A percentile compares a stretch with the other conserved stretches of the same genome.
phyloP scores from a whole-genome alignment of 2,113 vertebrate species.

The Myrmecobius fasciatus region DNA sequence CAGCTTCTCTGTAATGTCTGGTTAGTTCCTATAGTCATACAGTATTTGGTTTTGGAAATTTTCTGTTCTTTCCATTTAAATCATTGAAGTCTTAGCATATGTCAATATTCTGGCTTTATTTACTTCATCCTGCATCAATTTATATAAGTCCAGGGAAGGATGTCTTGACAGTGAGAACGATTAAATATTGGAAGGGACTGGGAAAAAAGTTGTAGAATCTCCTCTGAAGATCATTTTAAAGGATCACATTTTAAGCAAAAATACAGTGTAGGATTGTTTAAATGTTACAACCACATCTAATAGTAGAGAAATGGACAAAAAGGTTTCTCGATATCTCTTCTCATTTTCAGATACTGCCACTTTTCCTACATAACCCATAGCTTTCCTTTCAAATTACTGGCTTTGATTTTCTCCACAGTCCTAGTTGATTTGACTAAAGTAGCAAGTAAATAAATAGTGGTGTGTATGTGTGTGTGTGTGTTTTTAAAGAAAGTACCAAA shows the following conservation, averaged over 20 bases:
- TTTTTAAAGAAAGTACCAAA: conserved; percentile 41
- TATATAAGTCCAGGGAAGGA: background rate
- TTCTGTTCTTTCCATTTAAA: background rate
- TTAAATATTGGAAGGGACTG: background rate
- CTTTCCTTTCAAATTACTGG: conserved; percentile 28
- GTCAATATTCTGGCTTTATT: background rate
- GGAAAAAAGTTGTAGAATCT: background rate
- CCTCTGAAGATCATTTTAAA: background rate
- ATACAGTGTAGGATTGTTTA: background rate
- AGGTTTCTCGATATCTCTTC: background rate
- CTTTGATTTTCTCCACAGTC: conserved; percentile 13
- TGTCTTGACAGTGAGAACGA: background rate
- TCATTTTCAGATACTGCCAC: conserved; percentile 18
- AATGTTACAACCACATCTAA: background rate
- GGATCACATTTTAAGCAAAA: background rate
- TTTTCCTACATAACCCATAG: background rate
- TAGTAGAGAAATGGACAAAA: background rate
- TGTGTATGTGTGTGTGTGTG: too few species aligned
- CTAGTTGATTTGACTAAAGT: conserved; percentile 39
- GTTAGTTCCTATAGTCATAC: background rate
- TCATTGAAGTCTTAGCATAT: background rate
- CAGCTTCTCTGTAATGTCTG: background rate
- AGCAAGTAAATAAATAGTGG: conserved; percentile 61
- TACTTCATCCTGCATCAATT: background rate
- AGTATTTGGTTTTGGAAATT: background rate